Percentiles rank a stretch among this genome's conserved stretches.
Evolutionary conservation across 2,888 invertebrate species (phyloP).

Genomic region (Phyllotreta cruciferae): DNA sequence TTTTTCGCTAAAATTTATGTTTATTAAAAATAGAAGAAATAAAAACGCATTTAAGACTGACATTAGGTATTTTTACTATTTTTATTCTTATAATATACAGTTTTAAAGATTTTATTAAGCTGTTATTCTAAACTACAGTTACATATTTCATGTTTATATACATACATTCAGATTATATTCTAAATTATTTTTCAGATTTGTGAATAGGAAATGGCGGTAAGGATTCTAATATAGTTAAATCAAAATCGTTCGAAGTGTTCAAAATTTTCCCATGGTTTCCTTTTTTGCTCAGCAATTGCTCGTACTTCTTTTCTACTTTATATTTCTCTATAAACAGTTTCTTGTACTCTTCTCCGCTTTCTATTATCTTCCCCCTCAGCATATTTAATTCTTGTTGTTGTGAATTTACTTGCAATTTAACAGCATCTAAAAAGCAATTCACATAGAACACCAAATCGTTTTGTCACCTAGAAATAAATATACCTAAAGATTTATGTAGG

Average conservation of each 20-base stretch:
- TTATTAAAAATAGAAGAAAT: conserved; percentile 39
- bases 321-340: conserved; percentile 47
- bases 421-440: conserved; percentile 29
- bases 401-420: conserved; percentile 44
- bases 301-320: conserved; percentile 47
- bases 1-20: conserved; percentile 42
- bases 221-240: conserved; percentile 48
- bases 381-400: conserved; percentile 52
- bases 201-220: conserved; percentile 50
- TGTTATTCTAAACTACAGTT: not conserved
- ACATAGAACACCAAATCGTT: not conserved
- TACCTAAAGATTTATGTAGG: conserved; percentile 34
- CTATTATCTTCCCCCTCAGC: conserved; percentile 48
- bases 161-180: not conserved
- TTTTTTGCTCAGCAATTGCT: conserved; percentile 37
- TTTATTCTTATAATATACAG: not conserved
- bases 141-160: no score
- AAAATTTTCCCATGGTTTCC: conserved; percentile 31
- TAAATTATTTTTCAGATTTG: conserved; percentile 11
- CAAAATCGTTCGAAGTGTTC: conserved; percentile 41
- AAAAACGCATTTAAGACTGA: conserved; percentile 44
- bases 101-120: not conserved
- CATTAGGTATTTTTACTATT: not conserved
- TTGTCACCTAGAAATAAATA: not conserved
- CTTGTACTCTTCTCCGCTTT: conserved; percentile 46